Evolutionary conservation across 2,113 vertebrate genomes (phyloP).

Genomic region (Corynorhinus townsendii): DNA sequence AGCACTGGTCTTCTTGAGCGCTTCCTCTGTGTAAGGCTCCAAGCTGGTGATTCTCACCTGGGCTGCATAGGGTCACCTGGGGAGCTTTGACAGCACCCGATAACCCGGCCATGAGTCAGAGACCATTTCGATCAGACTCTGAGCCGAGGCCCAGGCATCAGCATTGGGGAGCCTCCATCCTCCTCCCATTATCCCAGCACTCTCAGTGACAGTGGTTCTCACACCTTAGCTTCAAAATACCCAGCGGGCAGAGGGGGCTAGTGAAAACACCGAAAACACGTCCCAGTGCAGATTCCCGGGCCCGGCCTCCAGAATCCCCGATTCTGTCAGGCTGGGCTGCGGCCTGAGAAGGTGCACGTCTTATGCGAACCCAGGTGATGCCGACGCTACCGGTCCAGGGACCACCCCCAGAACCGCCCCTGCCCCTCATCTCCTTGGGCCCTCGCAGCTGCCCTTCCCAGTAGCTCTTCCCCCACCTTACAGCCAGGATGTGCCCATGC

Average conservation of each 20-base stretch:
- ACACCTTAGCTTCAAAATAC: not conserved
- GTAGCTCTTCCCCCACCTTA: not conserved
- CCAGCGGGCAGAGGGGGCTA: not conserved
- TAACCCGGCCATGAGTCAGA: not conserved
- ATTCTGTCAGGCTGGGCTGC: not conserved
- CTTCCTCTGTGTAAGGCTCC: not conserved
- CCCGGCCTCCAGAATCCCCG: not conserved
- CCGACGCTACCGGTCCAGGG: not conserved
- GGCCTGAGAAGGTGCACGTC: not conserved
- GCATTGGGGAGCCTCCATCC: too few relatives aligned
- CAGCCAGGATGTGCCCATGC: not conserved
- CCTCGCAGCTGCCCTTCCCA: not conserved
- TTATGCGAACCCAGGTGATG: not conserved
- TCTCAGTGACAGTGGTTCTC: not conserved
- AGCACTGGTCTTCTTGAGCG: not conserved
- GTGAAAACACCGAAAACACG: not conserved
- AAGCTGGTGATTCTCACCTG: not conserved
- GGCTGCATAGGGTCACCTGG: too few relatives aligned
- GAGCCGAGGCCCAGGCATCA: not conserved
- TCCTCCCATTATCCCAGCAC: not conserved
- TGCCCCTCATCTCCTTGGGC: accelerated
- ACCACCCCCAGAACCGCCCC: not conserved
- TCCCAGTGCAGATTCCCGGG: not conserved
- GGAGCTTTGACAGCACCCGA: not conserved
- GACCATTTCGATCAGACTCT: not conserved